Base-by-base conservation (phyloP, 30 jellyfish, hydroid and myxozoan species). In the Euphysa ruthae region DNA sequence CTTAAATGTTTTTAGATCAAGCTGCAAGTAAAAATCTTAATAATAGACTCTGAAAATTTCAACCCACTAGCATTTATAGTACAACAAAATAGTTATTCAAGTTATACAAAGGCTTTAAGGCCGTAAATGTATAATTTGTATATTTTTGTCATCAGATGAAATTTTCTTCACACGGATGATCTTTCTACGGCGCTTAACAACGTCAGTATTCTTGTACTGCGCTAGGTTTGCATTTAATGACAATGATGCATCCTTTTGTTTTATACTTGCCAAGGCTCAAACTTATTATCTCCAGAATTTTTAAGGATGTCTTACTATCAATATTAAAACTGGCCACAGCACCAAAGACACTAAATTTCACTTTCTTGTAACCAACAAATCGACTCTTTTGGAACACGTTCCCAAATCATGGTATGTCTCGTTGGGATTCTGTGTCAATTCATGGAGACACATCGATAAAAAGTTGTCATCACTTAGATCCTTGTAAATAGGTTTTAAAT, bases 151-250 rank as follows among this genome's bases (percentile, higher is more conserved):
- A 38, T 38, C 52, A 38, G 52, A 38, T 38, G n/a, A 38, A 12
- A 38, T 38, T 38, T 38, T 38, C 52, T 38, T 38, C 52, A 12
- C 52, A n/a, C 52, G 52, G 52, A 38, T 38, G 52, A 38, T 38
- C 52, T 38, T 38, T 38, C 52, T 38, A 38, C n/a, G 52, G n/a
- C 52, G 12, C 52, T 38, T 38, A 38, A 38, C n/a, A 38, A 38
- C n/a, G 52, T 38, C 52, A 38, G 52, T 38, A 38, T 38, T 38
- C 52, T 38, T 38, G 52, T 38, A n/a, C 52, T 38, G 52, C 52
- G 52, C 52, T n/a, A 8, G 52, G 52, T 38, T n/a, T 38, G 52
- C 52, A 38, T 38, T 38, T 38, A n/a, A 8, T 38, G 52, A 38
- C n/a, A 38, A n/a, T 38, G 52, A n/a, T 38, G 52, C 52, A 38